Base-by-base conservation (phyloP, 2,888 invertebrate species). In the Drosophila colorata region DNA sequence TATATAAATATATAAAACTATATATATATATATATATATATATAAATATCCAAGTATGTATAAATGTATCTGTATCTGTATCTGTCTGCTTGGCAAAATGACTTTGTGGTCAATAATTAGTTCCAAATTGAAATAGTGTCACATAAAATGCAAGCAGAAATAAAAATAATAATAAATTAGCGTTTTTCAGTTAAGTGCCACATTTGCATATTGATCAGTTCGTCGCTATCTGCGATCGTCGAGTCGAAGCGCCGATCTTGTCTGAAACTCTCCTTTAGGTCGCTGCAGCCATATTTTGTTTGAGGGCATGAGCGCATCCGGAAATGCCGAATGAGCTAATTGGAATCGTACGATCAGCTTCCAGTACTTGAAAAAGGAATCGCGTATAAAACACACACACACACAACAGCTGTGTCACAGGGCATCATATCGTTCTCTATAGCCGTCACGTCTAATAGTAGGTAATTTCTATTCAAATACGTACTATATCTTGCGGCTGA, bases 51-150 rank as follows among this genome's bases (percentile, higher is more conserved):
- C 23, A 8, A 38, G 14, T 18, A 41, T 33, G 25, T 9, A 20
- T 41, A 14, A 28, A 18, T 51, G 13, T 43, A 16, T 40, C 20
- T 38, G 23, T 48, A 25, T 35, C 18, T 23, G 46, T 68, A 18
- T 46, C 31, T 44, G 41, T 38, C 23, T 46, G 65, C 71, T 47
- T 67, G 60, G 57, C 55, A 55, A 68, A 81, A 63, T 75, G 75
- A 82, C 80, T 80, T 82, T 80, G 82, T 75, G 80, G 52, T 52
- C 69, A 84, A 71, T 80, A 69, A 82, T 84, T 78, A 73, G 75
- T 68, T 58, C 69, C 53, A 65, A 71, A 75, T 80, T 76, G 64
- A 81, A 84, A 73, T 67, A 73, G 61, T 70, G 69, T 70, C 78
- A 49, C 69, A 69, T 63, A 44, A 67, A 68, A 74, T 59, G 51